A percentile compares a stretch with the other conserved stretches of the same genome.
Evolutionary conservation across 2,797 vertebrate genomes (phyloP).

Genomic region (Diglossa cyanea): DNA sequence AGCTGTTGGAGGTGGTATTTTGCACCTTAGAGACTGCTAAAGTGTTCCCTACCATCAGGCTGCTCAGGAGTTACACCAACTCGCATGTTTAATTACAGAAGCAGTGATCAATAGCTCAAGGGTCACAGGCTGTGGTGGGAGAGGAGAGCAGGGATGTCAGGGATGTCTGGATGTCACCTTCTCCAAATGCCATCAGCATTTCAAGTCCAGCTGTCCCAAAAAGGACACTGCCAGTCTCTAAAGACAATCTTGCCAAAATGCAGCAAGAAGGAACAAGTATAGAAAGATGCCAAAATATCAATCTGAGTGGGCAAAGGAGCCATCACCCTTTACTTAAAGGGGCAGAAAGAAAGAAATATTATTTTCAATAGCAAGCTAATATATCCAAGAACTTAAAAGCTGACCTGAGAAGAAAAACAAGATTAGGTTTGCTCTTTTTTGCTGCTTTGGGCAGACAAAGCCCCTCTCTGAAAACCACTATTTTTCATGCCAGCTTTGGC

Average conservation of each 20-base stretch:
- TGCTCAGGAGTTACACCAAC: not conserved
- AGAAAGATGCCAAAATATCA: not conserved
- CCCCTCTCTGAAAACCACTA: slow-evolving; percentile 4
- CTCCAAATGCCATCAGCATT: rapidly evolving
- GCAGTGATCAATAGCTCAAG: not conserved
- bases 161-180: not conserved
- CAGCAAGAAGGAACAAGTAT: not conserved
- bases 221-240: not conserved
- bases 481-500: slow-evolving; percentile 50
- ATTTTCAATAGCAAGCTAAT: not conserved
- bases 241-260: not conserved
- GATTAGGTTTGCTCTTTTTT: slow-evolving; percentile 20
- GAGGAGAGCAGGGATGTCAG: not conserved
- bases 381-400: not conserved
- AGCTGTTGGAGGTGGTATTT: not conserved
- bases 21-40: not conserved
- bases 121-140: not conserved
- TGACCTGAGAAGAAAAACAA: slow-evolving; percentile 27
- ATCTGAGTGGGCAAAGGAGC: not conserved
- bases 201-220: not conserved
- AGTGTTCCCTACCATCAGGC: not conserved
- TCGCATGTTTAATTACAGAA: not conserved
- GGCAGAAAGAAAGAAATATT: not conserved
- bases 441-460: slow-evolving; percentile 20
- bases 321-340: not conserved